Evolutionary conservation across 2,888 invertebrate genomes (phyloP).

Genomic region (Drosophila mulleri): DNA sequence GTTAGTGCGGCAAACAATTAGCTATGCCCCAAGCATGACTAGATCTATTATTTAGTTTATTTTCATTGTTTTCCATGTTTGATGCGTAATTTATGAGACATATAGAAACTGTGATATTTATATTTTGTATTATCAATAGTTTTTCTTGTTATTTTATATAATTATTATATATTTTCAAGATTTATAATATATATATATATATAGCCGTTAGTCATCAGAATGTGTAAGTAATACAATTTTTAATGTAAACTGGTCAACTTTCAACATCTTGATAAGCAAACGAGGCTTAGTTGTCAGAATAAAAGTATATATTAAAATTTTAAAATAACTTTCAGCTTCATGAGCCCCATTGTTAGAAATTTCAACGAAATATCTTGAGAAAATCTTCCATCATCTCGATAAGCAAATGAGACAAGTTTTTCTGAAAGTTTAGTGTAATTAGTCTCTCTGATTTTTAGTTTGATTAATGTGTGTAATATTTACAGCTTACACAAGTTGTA

Average conservation of each 20-base stretch:
- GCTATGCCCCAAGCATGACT: background rate
- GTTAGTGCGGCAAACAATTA: slow-evolving; percentile 18
- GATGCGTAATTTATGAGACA: background rate
- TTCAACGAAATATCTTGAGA: background rate
- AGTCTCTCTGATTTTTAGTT: background rate
- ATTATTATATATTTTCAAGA: too few relatives aligned
- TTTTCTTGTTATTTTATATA: too few relatives aligned
- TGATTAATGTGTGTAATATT: slow-evolving; percentile 28
- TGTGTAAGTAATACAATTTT: too few relatives aligned
- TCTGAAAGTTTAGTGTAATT: background rate
- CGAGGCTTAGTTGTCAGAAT: too few relatives aligned
- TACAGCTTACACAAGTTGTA: slow-evolving; percentile 1
- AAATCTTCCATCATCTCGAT: background rate
- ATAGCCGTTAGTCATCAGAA: too few relatives aligned
- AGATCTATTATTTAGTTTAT: slow-evolving; percentile 1
- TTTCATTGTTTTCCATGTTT: background rate
- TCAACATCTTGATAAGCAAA: too few relatives aligned
- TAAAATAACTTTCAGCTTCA: background rate
- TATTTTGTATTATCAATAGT: too few relatives aligned
- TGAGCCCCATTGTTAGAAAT: background rate
- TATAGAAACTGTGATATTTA: background rate
- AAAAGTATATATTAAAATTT: background rate
- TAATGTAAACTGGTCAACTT: too few relatives aligned
- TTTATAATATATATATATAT: too few relatives aligned
- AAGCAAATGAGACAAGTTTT: slow-evolving; percentile 1